Base-by-base conservation (phyloP, 2,888 invertebrate species). In the Ophion ventricosus region DNA sequence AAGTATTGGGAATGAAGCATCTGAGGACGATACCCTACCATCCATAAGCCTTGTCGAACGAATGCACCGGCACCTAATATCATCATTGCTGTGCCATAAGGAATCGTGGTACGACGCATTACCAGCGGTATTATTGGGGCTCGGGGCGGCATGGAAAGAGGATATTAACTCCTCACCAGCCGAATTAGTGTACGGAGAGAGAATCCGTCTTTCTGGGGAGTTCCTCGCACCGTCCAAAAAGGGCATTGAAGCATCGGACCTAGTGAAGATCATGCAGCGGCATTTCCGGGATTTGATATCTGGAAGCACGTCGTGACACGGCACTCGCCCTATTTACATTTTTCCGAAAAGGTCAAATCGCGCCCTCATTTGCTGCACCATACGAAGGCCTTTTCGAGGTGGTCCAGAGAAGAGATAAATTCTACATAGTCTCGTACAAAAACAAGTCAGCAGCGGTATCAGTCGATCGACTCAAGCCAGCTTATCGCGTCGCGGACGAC, bases 151-250 rank as follows among this genome's bases (percentile, higher is more conserved):
- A 2, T 89, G 89, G 23, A 73, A 87, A 1, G 87, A 88, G 0
- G 92, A 92, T n/a, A 82, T 92, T 8, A 29, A 67, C 17, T 40
- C 85, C n/a, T 85, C 89, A 3, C 23, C 88, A 8, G 89, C 88
- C 0, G 88, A 90, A 74, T 70, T 89, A 0, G 86, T 87, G 0
- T 89, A 88, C 67, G 87, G 88, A 7, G 88, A 88, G 20, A 83
- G 88, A 0, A 72, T 88, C 5, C 86, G 87, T 4, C 83, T 88
- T 10, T 88, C 88, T 0, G 88, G 88, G 0, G 88, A 89, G 61
- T 89, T 90, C 67, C 85, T 90, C 10, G 59, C 79, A n/a, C 70
- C 85, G 11, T n/a, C 54, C 8, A 54, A 14, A n/a, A 2, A 3
- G 54, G 11, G 3, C 17, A 54, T 54, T 0, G n/a, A 54, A n/a